Base-by-base conservation (phyloP, 2,888 invertebrate species). In the Diploptera punctata region DNA sequence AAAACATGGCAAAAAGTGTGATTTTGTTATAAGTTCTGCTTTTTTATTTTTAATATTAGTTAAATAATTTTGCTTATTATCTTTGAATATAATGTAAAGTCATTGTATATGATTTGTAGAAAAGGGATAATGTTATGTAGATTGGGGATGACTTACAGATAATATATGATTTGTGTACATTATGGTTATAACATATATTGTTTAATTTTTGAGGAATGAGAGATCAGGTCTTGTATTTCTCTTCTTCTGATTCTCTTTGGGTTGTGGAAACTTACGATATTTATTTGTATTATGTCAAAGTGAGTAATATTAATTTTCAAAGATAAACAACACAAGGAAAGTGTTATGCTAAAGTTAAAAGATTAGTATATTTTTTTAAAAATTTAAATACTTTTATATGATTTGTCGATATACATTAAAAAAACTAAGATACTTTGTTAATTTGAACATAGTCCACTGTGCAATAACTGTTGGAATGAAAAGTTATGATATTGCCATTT, bases 201-300 rank as follows among this genome's bases (percentile, higher is more conserved):
- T 57, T 57, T 29, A 57, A n/a, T 57, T 26, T 54, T 29, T 13
- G 13, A 26, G 54, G 21, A 5, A 21, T 10, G 19, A 29, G 21
- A 54, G 54, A 31, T 52, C 47, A 47, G n/a, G 18, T n/a, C 4
- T 13, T 13, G 18, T 4, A 47, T 47, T n/a, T 47, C 16, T 29
- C 57, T 29, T 57, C 29, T 2, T 57, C 31, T 57, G 9, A 47
- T 33, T 33, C 33, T 33, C 33, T 33, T 57, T 57, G 57, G 57
- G 57, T 57, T 57, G 57, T 57, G 57, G 57, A 57, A 9, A 54
- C 26, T 54, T 54, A 57, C 26, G 29, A 29, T 57, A 57, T 57
- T 57, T 57, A 57, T 57, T 31, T 57, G 21, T 52, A 52, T 52
- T 19, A 24, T 1, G 47, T 19, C 19, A 24, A 16, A 57, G 5